Evolutionary conservation across 2,888 invertebrate species (phyloP).

Genomic region (Buathra laborator): DNA sequence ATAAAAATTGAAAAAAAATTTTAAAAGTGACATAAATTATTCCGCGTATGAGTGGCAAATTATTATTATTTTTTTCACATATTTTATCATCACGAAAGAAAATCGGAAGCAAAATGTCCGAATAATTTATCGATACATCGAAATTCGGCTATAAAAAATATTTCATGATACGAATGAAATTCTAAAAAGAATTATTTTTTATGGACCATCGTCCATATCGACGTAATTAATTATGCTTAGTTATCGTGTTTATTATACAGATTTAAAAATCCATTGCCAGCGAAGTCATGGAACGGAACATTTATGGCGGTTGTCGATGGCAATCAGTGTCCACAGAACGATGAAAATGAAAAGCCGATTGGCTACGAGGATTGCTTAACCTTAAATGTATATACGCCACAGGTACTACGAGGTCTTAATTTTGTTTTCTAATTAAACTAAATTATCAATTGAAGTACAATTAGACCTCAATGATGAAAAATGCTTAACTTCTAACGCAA

Average conservation of each 20-base stretch:
- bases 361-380: constrained; percentile 70
- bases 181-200: not conserved
- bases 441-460: not conserved
- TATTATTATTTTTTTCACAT: too few species aligned
- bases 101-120: too few species aligned
- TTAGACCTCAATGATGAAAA: too few species aligned
- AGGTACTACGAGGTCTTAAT: constrained; percentile 37
- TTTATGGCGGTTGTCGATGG: constrained; percentile 63
- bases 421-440: not conserved
- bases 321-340: constrained; percentile 68
- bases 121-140: too few species aligned
- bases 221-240: not conserved
- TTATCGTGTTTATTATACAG: constrained; percentile 56
- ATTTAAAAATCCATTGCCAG: constrained; percentile 71
- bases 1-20: too few species aligned
- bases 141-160: too few species aligned
- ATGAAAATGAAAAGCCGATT: constrained; percentile 27
- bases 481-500: not conserved
- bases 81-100: too few species aligned
- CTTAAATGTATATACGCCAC: constrained; percentile 71
- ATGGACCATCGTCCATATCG: not conserved
- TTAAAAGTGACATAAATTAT: too few species aligned
- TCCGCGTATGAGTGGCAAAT: too few species aligned
- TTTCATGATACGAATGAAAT: not conserved
- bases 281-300: constrained; percentile 69